phyloP scores from a whole-genome alignment of 1,140 invertebrate species.

The Bombus huntii region DNA sequence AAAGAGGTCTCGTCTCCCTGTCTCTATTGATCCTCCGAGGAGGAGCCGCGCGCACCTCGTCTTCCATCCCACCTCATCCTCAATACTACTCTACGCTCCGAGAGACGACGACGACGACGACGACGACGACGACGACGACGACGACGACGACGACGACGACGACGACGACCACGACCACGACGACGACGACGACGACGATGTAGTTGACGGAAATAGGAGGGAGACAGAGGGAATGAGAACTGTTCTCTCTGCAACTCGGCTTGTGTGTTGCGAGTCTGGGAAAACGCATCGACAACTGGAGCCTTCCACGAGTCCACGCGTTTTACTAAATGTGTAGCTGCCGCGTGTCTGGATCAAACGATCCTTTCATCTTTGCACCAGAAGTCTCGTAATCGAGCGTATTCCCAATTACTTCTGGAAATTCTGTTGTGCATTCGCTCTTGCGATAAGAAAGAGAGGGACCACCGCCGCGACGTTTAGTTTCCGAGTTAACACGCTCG shows the following conservation, averaged over 20 bases:
- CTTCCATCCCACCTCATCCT: conserved; percentile 76
- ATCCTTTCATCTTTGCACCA: conserved; percentile 38
- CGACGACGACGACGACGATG: not conserved
- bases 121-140: not conserved
- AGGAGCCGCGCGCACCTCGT: conserved; percentile 80
- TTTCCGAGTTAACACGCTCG: not conserved
- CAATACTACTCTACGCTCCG: conserved; percentile 58
- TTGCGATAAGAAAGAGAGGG: not conserved
- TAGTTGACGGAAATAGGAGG: conserved; percentile 6
- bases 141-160: not conserved
- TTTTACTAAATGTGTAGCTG: conserved; percentile 40
- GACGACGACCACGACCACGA: not conserved
- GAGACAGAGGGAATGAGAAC: conserved; percentile 46
- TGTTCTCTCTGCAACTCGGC: conserved; percentile 43
- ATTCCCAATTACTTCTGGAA: conserved; percentile 28
- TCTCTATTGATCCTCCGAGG: conserved; percentile 82
- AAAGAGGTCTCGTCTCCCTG: conserved; percentile 81
- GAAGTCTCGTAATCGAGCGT: conserved; percentile 31
- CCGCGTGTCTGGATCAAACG: conserved; percentile 39
- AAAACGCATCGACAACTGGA: conserved; percentile 56
- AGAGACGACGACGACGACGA: conserved; percentile 50
- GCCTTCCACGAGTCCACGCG: conserved; percentile 12
- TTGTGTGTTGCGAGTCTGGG: conserved; percentile 54
- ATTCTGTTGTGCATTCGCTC: conserved; percentile 6
- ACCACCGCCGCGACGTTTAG: not conserved